Evolutionary conservation across 2,113 vertebrate species (phyloP), one percentile per base, ranked within the genome.

Genomic region (Lasiurus borealis): DNA sequence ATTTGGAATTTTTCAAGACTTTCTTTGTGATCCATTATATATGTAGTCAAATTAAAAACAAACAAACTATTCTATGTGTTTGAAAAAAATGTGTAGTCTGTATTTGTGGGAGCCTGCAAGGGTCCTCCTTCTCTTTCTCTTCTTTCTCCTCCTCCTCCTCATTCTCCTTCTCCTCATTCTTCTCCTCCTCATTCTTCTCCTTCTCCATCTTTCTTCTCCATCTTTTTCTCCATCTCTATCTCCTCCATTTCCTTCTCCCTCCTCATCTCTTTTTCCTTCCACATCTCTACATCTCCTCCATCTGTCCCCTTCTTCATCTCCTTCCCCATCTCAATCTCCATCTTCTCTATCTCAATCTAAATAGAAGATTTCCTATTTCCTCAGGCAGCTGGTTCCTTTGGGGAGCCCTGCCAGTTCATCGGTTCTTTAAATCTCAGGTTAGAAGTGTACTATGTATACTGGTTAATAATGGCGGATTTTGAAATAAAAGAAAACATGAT

Each of bases 1-100:
- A 54, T 82, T 88, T 80, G 87, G 78, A 91, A 23, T 18, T 85
- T 64, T 94, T 81, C 16, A 91, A 69, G 90, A 64, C 80, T 69
- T 88, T 29, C 73, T 91, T 88, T 94, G 92, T 85, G 54, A 78
- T 66, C 52, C 46, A 46, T 34, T 52, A 48, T 21, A 25, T 57
- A 64, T 54, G 36, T 66, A 50, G 10, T 31, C 57, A 76, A 72
- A 82, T 36, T 92, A 76, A 62, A 25, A 62, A 62, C 19, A 62
- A 69, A 78, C 64, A 71, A 64, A 57, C 19, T 10, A n/a, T 57
- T 44, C 29, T 69, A 54, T 82, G 23, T 88, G 46, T 72, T 80
- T 85, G 91, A 76, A 90, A 89, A 75, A 72, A 90, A 75, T 13
- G 23, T 40, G n/a, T 18, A n/a, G 62, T 27, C 48, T 69, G 6